Evolutionary conservation across 2,113 vertebrate species (phyloP), one percentile per base, ranked within the genome.

Genomic region (Lipophrys pholis): DNA sequence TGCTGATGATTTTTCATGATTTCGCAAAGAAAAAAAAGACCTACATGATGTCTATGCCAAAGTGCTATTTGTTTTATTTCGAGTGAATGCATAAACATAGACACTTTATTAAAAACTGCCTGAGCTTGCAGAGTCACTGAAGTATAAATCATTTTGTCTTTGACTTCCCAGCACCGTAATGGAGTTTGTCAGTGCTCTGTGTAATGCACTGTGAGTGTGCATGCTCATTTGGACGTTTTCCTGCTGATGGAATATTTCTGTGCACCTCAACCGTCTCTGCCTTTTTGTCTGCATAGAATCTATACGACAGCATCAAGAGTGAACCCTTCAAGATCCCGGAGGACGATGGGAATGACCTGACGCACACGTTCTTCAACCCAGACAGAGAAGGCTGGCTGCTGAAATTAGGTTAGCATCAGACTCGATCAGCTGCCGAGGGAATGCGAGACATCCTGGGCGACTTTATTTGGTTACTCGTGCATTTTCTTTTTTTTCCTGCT

Each of bases 251-350:
- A 30, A 30, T 30, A 2, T 30, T 30, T 30, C 21, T 30, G 21
- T 30, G 21, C 21, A 30, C 21, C 21, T 55, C 12, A 56, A 30
- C 38, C 50, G 39, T 43, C 66, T 54, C 38, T 68, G 59, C 42
- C 53, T 52, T 10, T 4, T 11, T 50, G 10, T 15, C 17, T 49
- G 43, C 43, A 7, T 69, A 99, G 97, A 99, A 99, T 92, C 92
- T 99, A 53, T 99, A 98, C n/a, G 98, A 99, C 89, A 99, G 98
- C 90, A 99, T 99, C 88, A 99, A 98, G 93, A 99, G 97, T 1
- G 98, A 99, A 85, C 98, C 98, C 0, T 99, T 99, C 81, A 99
- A 99, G 92, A 99, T 99, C 91, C 98, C 98, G 0, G 98, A 99
- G 91, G 98, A 99, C 5, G 98, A 99, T 6, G 97, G 98, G 58